These are phyloP conservation scores for Lasioglossum leucozonium DNA, from an alignment of 2,888 invertebrate species.

Conservation along the genomic window DNA sequence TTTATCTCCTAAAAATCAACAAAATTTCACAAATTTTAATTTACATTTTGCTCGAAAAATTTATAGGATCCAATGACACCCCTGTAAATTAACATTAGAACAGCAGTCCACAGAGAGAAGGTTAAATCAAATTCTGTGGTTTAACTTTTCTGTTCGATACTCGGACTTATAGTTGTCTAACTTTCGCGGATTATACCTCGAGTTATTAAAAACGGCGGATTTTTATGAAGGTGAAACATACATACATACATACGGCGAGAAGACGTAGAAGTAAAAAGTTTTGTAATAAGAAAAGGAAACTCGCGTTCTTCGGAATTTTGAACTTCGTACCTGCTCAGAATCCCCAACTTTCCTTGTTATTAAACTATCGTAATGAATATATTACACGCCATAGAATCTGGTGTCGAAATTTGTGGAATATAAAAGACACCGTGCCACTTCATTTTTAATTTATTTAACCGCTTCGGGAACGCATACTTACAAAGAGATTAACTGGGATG, in stretches of 20 bases:
- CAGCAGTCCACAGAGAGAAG: too few species aligned
- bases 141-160: neutral
- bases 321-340: neutral
- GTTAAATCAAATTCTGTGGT: neutral
- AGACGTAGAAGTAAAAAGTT: constrained; percentile 9
- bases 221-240: neutral
- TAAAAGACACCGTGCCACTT: too few species aligned
- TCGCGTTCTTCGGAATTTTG: neutral
- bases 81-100: too few species aligned
- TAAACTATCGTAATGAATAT: constrained; percentile 10
- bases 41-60: too few species aligned
- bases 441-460: neutral
- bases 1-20: too few species aligned
- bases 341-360: constrained; percentile 14
- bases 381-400: neutral
- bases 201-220: constrained; percentile 11
- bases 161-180: neutral
- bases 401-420: neutral
- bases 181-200: neutral
- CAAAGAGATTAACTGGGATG: neutral
- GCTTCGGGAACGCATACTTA: neutral
- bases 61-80: too few species aligned
- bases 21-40: too few species aligned
- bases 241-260: neutral
- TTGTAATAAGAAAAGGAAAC: neutral